Percentiles rank a stretch among this genome's conserved stretches.
These are phyloP conservation scores for Venustaconcha ellipsiformis DNA, from an alignment of 1,140 invertebrate species.

Conservation along the genomic window DNA sequence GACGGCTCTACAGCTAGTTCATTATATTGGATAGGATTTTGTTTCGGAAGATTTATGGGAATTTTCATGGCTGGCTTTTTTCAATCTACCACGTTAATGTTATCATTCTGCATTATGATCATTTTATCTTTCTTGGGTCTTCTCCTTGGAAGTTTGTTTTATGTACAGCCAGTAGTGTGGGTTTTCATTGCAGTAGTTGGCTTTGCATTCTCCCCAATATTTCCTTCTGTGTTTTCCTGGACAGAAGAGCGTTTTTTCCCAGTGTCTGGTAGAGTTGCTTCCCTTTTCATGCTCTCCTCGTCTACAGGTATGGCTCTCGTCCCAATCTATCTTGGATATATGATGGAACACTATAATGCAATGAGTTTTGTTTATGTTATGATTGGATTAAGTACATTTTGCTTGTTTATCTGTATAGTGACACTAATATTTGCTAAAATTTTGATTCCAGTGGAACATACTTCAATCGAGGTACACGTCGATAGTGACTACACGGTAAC, in stretches of 20 bases:
- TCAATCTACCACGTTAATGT: slow-evolving; percentile 4
- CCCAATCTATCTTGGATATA: slow-evolving; percentile 19
- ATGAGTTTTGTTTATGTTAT: slow-evolving; percentile 26
- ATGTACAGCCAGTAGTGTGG: slow-evolving; percentile 13
- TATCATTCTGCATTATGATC: background rate
- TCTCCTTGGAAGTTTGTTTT: background rate
- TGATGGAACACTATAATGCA: slow-evolving; percentile 27
- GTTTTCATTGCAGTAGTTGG: slow-evolving; percentile 8
- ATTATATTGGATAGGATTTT: too few relatives aligned
- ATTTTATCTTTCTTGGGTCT: slow-evolving; percentile 1
- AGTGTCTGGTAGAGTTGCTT: slow-evolving; percentile 12
- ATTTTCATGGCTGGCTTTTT: background rate
- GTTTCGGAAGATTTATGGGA: too few relatives aligned
- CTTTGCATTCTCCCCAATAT: slow-evolving; percentile 27
- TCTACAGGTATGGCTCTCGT: slow-evolving; percentile 1
- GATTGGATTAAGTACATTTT: background rate
- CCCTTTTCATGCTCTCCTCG: slow-evolving; percentile 9
- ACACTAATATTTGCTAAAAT: too few relatives aligned
- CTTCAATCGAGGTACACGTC: too few relatives aligned
- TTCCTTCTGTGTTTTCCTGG: slow-evolving; percentile 25
- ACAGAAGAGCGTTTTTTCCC: slow-evolving; percentile 14
- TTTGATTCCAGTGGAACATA: too few relatives aligned
- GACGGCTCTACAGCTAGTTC: too few relatives aligned
- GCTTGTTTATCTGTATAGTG: background rate
- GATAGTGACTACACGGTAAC: too few relatives aligned